Conservation (phyloP, 2,888 invertebrate species). For the Sinopyrophorus schimmeli region DNA sequence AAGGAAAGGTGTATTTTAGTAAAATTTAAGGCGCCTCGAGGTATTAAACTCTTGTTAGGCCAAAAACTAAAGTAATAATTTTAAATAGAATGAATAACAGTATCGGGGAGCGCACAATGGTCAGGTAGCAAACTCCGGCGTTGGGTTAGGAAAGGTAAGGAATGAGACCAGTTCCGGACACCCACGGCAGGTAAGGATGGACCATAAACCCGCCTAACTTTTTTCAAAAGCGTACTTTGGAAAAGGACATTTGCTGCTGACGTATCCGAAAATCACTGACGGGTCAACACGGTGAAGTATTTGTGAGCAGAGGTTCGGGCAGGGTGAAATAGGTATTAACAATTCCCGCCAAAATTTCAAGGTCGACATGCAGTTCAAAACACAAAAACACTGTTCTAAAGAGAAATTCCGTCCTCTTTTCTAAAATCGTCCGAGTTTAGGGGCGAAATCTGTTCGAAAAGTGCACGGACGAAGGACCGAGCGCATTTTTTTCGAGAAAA, state of each 20-base stretch:
- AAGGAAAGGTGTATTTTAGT: too few relatives aligned
- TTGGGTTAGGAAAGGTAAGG: slow-evolving; percentile 48
- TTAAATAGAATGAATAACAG: slow-evolving; percentile 35
- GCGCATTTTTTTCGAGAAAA: too few relatives aligned
- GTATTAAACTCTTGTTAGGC: too few relatives aligned
- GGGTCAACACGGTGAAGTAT: slow-evolving; percentile 22
- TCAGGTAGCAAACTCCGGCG: slow-evolving; percentile 26
- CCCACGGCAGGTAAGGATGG: slow-evolving; percentile 32
- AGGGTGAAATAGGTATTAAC: slow-evolving; percentile 31
- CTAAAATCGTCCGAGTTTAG: too few relatives aligned
- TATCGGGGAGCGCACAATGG: slow-evolving; percentile 38
- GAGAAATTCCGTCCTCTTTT: too few relatives aligned
- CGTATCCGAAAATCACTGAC: slow-evolving; percentile 20
- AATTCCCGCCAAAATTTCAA: slow-evolving; percentile 34
- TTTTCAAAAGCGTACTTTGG: slow-evolving; percentile 1
- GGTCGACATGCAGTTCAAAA: slow-evolving; percentile 22
- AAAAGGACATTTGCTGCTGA: slow-evolving; percentile 14
- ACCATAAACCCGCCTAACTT: slow-evolving; percentile 4
- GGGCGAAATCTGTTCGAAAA: too few relatives aligned
- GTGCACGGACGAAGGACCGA: too few relatives aligned
- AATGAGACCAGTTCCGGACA: slow-evolving; percentile 47
- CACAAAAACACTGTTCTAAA: too few relatives aligned
- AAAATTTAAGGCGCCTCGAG: too few relatives aligned
- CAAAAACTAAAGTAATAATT: slow-evolving; percentile 18
- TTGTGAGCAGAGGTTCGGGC: slow-evolving; percentile 27